Evolutionary conservation across 2,113 vertebrate species (phyloP), one percentile per base, ranked within the genome.

Genomic region (Haplochromis burtoni): DNA sequence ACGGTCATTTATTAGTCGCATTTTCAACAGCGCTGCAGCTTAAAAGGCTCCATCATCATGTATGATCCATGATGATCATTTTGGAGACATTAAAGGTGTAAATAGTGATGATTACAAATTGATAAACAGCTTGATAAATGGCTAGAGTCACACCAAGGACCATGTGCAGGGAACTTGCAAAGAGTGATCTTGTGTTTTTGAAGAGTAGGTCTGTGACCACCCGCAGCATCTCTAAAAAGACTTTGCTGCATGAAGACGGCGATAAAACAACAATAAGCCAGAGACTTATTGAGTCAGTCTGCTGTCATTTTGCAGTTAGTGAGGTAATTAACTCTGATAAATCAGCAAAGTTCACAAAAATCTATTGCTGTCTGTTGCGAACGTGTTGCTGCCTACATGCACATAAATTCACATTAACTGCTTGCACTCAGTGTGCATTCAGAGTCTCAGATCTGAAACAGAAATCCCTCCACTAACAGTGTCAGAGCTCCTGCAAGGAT

Each of bases 391-490:
- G 66, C 38, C 35, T 24, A 71, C 66, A 42, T 42, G n/a, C 21
- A 26, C 21, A 73, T 42, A 45, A 73, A 73, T 26, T 11, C 40
- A 26, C 68, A 73, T 45, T 16, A 73, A 73, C 21, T 26, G 38
- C 38, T 40, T 14, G 4, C 35, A 24, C 8, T 9, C 35, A 0
- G 19, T 40, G 35, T 71, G 12, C 38, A 71, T 13, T 14, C 38
- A 71, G n/a, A 71, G 21, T 16, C 2, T 1, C 8, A 16, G n/a
- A 16, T 71, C 13, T 1, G 13, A 45, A 17, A 42, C 66, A 0
- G 8, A 45, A 73, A 45, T 26, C 14, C 21, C 68, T 45, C 8
- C 68, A 17, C 40, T 10, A 73, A 45, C 38, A 42, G 66, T 7
- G 13, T 24, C 66, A 6, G 38, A 71, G 38, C 2, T 45, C 21